Evolutionary conservation across 2,113 vertebrate genomes (phyloP), one percentile per base, ranked within the genome.

Genomic region (Cariama cristata): DNA sequence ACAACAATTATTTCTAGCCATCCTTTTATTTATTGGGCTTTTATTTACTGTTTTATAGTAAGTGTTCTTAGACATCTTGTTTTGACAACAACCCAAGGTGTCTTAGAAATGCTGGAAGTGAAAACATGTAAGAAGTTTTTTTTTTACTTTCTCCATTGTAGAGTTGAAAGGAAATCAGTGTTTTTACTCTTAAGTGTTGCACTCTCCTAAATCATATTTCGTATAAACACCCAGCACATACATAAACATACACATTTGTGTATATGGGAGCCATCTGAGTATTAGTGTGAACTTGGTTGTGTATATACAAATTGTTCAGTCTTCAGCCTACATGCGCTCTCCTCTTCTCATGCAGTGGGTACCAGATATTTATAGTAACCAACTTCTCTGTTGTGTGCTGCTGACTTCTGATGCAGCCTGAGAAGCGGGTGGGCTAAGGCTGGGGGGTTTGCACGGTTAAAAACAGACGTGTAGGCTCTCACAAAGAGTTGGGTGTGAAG

Each of bases 101-200:
- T 55, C 45, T 47, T 68, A 33, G 76, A 62, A 86, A n/a, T 26
- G 23, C 75, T 86, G 75, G 17, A 67, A 55, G 24, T 53, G 45
- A 71, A 91, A 91, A 47, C 74, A 63, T 62, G n/a, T 9, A n/a
- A 82, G 63, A 81, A 79, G 60, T 59, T 45, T 90, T 86, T 88
- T 55, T 45, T 90, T 86, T 88, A 40, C 20, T 63, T 69, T 11
- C 42, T 55, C 44, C 3, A 1, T 60, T 81, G 58, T 30, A 24
- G 64, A 33, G 47, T 89, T 83, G 49, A 56, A 52, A 72, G 56
- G 40, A 91, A 82, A 56, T 52, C 14, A 5, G 16, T 81, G 64
- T 59, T 63, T 88, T 45, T 56, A 66, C 76, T 64, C 38, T 58
- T 24, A 73, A 63, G 27, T 33, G 21, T 50, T 88, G 40, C 64